Evolutionary conservation across 2,888 invertebrate species (phyloP).

Genomic region (Volucella zonaria): DNA sequence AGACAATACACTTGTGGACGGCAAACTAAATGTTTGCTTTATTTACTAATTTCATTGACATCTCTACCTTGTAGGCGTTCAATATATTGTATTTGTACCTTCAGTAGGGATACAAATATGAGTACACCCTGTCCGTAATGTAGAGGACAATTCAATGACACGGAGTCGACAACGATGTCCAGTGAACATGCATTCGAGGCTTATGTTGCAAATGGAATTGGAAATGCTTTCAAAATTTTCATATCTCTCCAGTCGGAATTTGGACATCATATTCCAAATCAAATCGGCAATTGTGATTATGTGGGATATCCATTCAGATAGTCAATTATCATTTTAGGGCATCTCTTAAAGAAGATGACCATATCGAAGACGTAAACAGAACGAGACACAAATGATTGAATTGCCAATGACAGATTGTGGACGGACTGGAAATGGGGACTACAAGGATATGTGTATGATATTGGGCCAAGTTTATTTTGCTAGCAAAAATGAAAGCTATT

Average conservation of each 20-base stretch:
- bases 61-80: too few species aligned
- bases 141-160: slow-evolving; percentile 53
- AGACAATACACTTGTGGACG: too few species aligned
- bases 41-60: too few species aligned
- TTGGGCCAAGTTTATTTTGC: too few species aligned
- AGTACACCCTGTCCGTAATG: slow-evolving; percentile 18
- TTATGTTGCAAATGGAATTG: slow-evolving; percentile 40
- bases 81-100: slow-evolving; percentile 3
- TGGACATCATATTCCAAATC: slow-evolving; percentile 51
- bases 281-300: slow-evolving; percentile 38
- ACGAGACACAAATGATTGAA: slow-evolving; percentile 34
- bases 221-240: slow-evolving; percentile 65
- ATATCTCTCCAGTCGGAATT: slow-evolving; percentile 39
- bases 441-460: too few species aligned
- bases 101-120: background rate
- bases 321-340: slow-evolving; percentile 61
- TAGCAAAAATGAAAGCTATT: too few species aligned
- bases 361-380: slow-evolving; percentile 5
- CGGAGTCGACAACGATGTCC: slow-evolving; percentile 27
- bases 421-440: background rate
- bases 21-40: too few species aligned
- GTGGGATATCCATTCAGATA: slow-evolving; percentile 24
- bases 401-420: slow-evolving; percentile 55
- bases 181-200: slow-evolving; percentile 39
- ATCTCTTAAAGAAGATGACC: slow-evolving; percentile 13